Conservation (phyloP, 2,888 invertebrate genomes). For the Drosophila emarginata region DNA sequence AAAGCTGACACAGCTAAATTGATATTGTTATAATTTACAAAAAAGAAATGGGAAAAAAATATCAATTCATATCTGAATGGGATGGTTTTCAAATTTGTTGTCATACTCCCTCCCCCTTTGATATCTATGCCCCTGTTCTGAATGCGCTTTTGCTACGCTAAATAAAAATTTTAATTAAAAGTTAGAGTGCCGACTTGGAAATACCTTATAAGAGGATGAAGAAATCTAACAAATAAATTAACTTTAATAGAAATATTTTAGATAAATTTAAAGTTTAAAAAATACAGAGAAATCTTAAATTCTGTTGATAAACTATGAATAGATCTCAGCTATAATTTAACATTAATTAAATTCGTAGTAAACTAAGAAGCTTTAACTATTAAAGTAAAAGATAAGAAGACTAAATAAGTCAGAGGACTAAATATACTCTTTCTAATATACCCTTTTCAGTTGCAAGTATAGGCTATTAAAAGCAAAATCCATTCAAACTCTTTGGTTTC, state of each 20-base stretch:
- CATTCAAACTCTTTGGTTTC: slow-evolving; percentile 3
- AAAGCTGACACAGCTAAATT: not conserved
- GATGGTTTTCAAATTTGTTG: not conserved
- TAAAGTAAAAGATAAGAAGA: too few species aligned
- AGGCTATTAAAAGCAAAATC: not conserved
- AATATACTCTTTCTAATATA: not conserved
- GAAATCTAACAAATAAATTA: too few species aligned
- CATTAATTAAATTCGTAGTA: too few species aligned
- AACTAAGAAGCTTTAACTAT: too few species aligned
- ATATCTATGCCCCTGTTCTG: not conserved
- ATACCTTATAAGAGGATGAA: not conserved
- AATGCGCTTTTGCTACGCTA: not conserved
- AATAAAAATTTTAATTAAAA: not conserved
- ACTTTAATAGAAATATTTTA: too few species aligned
- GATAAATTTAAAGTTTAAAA: too few species aligned
- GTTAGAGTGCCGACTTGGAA: not conserved
- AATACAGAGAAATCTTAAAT: too few species aligned
- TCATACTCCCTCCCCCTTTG: not conserved
- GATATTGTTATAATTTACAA: not conserved
- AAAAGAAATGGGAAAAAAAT: not conserved
- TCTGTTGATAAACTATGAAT: too few species aligned
- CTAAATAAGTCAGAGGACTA: too few species aligned
- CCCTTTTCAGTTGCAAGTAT: not conserved
- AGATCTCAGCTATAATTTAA: too few species aligned
- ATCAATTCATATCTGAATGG: not conserved